Conservation (phyloP, 64 coral and sea anemone species). For the Pachyseris speciosa region DNA sequence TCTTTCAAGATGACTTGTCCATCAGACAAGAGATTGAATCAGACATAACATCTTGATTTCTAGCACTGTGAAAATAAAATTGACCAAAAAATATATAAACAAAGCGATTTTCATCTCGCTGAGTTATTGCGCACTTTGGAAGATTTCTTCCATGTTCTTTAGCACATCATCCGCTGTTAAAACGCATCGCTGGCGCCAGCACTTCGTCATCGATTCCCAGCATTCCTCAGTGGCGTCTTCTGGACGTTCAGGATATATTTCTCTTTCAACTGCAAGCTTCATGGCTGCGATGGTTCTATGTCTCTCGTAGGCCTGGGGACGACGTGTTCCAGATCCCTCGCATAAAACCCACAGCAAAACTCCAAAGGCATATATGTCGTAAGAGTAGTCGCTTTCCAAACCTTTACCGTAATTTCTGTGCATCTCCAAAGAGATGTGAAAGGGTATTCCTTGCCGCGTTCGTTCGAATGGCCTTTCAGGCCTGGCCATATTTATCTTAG, state of each 20-base stretch:
- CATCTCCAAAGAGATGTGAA: constrained; percentile 67
- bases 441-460: constrained; percentile 38
- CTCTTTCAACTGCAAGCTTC: constrained; percentile 13
- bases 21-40: no score
- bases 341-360: constrained; percentile 53
- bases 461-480: constrained; percentile 66
- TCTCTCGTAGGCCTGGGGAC: constrained; percentile 16
- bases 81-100: no score
- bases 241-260: constrained; percentile 53
- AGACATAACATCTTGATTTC: no score
- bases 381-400: neutral
- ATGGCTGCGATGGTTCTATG: constrained; percentile 11
- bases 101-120: no score
- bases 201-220: constrained; percentile 36
- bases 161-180: neutral
- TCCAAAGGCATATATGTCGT: constrained; percentile 62
- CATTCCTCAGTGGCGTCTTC: neutral
- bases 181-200: constrained; percentile 15
- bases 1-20: no score
- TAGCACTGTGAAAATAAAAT: no score
- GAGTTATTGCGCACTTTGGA: no score
- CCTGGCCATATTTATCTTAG: constrained; percentile 52
- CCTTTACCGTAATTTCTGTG: neutral
- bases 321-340: constrained; percentile 34
- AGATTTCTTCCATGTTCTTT: neutral